phyloP scores from a whole-genome alignment of 2,888 invertebrate genomes.

The Palloptera scutellata region DNA sequence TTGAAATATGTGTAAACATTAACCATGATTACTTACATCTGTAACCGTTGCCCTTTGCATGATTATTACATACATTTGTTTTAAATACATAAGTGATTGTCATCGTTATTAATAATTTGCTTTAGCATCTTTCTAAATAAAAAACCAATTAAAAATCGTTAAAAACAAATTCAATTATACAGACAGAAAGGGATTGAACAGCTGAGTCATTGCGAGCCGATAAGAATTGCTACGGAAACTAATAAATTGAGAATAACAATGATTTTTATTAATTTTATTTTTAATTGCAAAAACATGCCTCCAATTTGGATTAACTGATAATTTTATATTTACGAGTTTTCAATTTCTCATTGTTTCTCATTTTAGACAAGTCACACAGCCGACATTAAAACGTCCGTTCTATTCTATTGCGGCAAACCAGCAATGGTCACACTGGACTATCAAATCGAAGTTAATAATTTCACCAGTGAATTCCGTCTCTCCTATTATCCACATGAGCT shows the following conservation, averaged over 20 bases:
- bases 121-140: too few relatives aligned
- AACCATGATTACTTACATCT: too few relatives aligned
- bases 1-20: too few relatives aligned
- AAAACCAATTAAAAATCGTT: too few relatives aligned
- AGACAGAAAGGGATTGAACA: not conserved
- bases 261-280: not conserved
- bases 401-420: constrained; percentile 80
- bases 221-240: not conserved
- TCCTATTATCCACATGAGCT: constrained; percentile 89
- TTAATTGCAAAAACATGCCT: not conserved
- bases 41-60: too few relatives aligned
- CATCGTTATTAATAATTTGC: too few relatives aligned
- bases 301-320: not conserved
- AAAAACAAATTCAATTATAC: too few relatives aligned
- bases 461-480: constrained; percentile 79
- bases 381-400: constrained; percentile 85
- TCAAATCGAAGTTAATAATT: constrained; percentile 71
- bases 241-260: not conserved
- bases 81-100: too few relatives aligned
- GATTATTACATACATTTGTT: too few relatives aligned
- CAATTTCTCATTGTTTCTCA: constrained; percentile 17
- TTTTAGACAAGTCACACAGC: constrained; percentile 80
- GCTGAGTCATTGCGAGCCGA: not conserved
- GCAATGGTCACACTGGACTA: constrained; percentile 85
- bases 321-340: too few relatives aligned